Conservation (phyloP, 2,888 invertebrate species). For the Sphaeridia pumilis region DNA sequence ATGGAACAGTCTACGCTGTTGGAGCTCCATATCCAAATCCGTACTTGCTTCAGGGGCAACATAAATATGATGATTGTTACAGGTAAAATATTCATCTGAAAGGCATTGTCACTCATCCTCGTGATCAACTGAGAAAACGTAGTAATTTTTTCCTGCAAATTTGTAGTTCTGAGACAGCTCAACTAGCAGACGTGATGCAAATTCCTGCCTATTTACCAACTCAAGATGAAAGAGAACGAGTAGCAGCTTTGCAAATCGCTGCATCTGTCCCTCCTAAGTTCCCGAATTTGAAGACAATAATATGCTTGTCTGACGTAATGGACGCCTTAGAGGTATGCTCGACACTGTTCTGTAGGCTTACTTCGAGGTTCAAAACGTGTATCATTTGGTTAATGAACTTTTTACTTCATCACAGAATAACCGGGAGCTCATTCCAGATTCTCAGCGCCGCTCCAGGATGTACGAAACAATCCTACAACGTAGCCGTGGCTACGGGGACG, state of each 20-base stretch:
- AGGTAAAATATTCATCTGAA: too few species aligned
- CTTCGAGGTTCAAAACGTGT: background rate
- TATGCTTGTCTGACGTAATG: conserved; percentile 20
- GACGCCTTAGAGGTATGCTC: conserved; percentile 18
- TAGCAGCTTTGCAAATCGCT: conserved; percentile 24
- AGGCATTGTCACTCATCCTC: too few species aligned
- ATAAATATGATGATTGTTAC: conserved; percentile 22
- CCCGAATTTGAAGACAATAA: conserved; percentile 15
- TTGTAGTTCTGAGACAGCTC: conserved; percentile 23
- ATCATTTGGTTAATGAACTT: background rate
- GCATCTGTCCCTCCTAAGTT: conserved; percentile 15
- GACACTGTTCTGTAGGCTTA: background rate
- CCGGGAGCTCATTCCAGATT: conserved; percentile 10
- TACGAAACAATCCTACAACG: conserved; percentile 6
- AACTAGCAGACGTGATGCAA: conserved; percentile 29
- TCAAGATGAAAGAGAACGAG: conserved; percentile 23
- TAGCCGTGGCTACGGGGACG: conserved; percentile 13
- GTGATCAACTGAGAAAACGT: background rate
- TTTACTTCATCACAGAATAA: conserved; percentile 10
- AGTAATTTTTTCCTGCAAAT: background rate
- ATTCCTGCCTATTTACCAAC: conserved; percentile 21
- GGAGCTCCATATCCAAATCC: conserved; percentile 29
- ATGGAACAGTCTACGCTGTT: conserved; percentile 19
- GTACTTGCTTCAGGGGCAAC: conserved; percentile 23
- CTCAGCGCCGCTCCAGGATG: conserved; percentile 2